Conservation (phyloP, 1,140 invertebrate species). For the Stegodyphus dumicola region DNA sequence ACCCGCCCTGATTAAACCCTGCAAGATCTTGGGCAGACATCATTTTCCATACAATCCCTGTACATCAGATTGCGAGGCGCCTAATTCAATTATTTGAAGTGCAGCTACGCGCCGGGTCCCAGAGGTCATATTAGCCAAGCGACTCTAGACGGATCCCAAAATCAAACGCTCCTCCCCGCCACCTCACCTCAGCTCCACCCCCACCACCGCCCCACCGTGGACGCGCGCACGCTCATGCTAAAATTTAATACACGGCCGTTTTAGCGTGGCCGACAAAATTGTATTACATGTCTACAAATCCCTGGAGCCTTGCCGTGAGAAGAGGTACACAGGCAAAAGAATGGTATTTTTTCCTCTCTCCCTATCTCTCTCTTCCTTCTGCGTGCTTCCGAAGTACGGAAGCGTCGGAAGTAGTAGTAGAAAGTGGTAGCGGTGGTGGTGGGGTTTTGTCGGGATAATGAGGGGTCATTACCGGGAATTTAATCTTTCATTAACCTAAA, state of each 20-base stretch:
- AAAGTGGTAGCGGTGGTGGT: neutral
- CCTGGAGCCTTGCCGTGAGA: neutral
- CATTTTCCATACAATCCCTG: slow-evolving; percentile 4
- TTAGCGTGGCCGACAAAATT: slow-evolving; percentile 42
- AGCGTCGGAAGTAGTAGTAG: neutral
- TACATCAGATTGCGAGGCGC: slow-evolving; percentile 28
- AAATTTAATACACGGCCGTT: slow-evolving; percentile 36
- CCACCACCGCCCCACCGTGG: too few species aligned
- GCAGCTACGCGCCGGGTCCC: slow-evolving; percentile 28
- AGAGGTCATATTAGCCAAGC: slow-evolving; percentile 38
- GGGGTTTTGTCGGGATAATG: slow-evolving; percentile 5
- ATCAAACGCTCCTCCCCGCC: slow-evolving; percentile 5
- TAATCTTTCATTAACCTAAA: slow-evolving; percentile 54
- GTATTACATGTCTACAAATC: slow-evolving; percentile 53
- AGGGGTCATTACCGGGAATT: slow-evolving; percentile 50
- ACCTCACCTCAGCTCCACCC: too few species aligned
- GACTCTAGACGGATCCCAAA: slow-evolving; percentile 6
- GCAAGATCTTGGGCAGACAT: neutral
- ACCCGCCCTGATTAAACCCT: slow-evolving; percentile 14
- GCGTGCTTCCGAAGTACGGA: too few species aligned
- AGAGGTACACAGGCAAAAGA: neutral
- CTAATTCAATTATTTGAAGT: slow-evolving; percentile 58
- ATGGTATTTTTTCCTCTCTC: neutral
- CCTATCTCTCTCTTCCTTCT: neutral
- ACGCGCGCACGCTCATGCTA: neutral